Conservation (phyloP, 2,113 vertebrate species). For the Hoplias malabaricus region DNA sequence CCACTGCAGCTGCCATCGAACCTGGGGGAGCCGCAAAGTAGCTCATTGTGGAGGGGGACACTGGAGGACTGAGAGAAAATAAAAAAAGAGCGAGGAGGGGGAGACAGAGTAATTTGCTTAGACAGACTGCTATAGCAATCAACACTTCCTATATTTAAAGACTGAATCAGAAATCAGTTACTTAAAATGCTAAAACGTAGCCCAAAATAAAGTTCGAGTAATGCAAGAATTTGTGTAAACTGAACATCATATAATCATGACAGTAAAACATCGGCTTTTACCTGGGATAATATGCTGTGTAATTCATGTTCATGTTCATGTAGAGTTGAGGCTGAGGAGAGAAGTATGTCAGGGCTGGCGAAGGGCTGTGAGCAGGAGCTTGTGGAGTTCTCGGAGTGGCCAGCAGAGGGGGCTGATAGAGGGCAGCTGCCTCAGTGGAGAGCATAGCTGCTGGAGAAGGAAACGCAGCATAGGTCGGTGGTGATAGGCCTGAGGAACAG, state of each 20-base stretch:
- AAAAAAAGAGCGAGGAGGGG: not conserved
- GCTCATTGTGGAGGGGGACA: constrained; percentile 89
- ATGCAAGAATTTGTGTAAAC: no score
- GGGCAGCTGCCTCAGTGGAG: constrained; percentile 78
- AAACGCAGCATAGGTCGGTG: constrained; percentile 90
- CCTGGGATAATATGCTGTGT: constrained; percentile 97
- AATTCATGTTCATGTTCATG: constrained; percentile 91
- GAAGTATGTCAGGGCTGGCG: constrained; percentile 87
- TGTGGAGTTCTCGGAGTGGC: constrained; percentile 82
- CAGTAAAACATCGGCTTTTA: constrained; percentile 55
- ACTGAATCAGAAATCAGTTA: not conserved
- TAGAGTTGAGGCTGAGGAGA: constrained; percentile 89
- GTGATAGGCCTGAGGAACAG: constrained; percentile 83
- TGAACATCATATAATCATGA: no score
- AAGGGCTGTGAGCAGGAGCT: constrained; percentile 67
- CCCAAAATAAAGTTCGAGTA: no score
- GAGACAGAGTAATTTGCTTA: not conserved
- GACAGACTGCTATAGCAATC: no score
- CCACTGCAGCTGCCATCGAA: constrained; percentile 81
- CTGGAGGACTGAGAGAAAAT: constrained; percentile 79
- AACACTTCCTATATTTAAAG: no score
- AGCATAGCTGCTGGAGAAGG: constrained; percentile 82
- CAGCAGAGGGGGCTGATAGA: constrained; percentile 89
- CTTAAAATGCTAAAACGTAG: no score
- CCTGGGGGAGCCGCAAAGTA: constrained; percentile 88